Evolutionary conservation across 1,140 invertebrate genomes (phyloP), one percentile per base, ranked within the genome.

Genomic region (Meloidogyne exigua): DNA sequence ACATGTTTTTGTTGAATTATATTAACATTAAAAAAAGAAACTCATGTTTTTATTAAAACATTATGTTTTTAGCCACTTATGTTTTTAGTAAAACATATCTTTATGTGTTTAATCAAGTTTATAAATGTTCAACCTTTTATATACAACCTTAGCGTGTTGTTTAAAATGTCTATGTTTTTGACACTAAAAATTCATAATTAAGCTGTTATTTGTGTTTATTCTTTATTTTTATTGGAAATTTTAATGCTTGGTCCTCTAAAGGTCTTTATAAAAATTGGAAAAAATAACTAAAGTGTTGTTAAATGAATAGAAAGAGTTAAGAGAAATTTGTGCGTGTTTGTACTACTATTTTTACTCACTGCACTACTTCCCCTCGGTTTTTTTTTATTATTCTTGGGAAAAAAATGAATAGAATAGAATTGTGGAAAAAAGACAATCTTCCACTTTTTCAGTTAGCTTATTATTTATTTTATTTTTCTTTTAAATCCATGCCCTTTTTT

Each of bases 131-230:
- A n/a, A n/a, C n/a, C n/a, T n/a, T n/a, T n/a, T n/a, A n/a, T n/a
- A n/a, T n/a, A n/a, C n/a, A n/a, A n/a, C n/a, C n/a, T 57, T 57
- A 7, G 49, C 49, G 49, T 57, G 49, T 57, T 15, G 18, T 3
- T 0, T 18, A 18, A 57, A 7, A 57, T 18, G 44, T 57, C 4
- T 21, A n/a, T 57, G n/a, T n/a, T 57, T 57, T 57, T 49, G 44
- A 57, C 49, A 57, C 18, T 57, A n/a, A 57, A n/a, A 57, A 49
- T 49, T 57, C 49, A n/a, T 57, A 57, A 57, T 57, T 57, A n/a
- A 57, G 13, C 49, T 57, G 18, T 57, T 57, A 57, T 57, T 57
- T 32, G 28, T 32, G n/a, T 57, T 5, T 57, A n/a, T 57, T 15
- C 18, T 49, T 49, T 18, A 2, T 49, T 49, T 49, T 49, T 49